A percentile compares a stretch with the other conserved stretches of the same genome.
These are phyloP conservation scores for Tridacna gigas DNA, from an alignment of 2,888 invertebrate genomes.

Conservation along the genomic window DNA sequence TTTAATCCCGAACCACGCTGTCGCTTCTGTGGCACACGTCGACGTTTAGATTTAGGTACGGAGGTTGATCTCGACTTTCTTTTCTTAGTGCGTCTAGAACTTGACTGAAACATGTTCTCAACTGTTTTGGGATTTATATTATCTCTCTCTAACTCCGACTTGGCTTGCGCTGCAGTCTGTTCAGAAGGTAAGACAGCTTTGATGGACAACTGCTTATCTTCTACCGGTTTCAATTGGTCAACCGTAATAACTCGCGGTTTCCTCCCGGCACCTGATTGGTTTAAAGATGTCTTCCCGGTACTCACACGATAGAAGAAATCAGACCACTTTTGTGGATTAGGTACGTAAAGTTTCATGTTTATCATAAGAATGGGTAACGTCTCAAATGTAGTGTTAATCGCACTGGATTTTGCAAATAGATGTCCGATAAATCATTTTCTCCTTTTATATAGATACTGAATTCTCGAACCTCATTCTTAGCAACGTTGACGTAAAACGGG, in stretches of 20 bases:
- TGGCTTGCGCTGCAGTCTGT: slow-evolving; percentile 48
- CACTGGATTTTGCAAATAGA: slow-evolving; percentile 27
- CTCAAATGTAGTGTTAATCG: slow-evolving; percentile 49
- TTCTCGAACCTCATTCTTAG: slow-evolving; percentile 21
- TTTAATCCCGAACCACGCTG: slow-evolving; percentile 8
- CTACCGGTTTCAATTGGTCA: slow-evolving; percentile 19
- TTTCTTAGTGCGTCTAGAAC: slow-evolving; percentile 2
- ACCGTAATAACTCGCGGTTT: slow-evolving; percentile 32
- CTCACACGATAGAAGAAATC: slow-evolving; percentile 47
- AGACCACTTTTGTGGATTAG: slow-evolving; percentile 58
- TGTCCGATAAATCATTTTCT: neutral
- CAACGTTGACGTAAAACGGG: slow-evolving; percentile 12
- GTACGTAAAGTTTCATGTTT: slow-evolving; percentile 56
- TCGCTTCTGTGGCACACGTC: slow-evolving; percentile 1
- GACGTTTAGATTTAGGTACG: neutral
- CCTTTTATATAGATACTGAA: slow-evolving; percentile 53
- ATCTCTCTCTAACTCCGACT: slow-evolving; percentile 48
- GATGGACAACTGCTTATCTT: slow-evolving; percentile 29
- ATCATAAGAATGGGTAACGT: slow-evolving; percentile 17
- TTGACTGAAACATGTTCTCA: slow-evolving; percentile 31
- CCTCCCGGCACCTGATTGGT: slow-evolving; percentile 46
- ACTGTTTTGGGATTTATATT: slow-evolving; percentile 44
- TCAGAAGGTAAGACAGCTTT: slow-evolving; percentile 55
- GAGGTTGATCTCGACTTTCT: slow-evolving; percentile 8
- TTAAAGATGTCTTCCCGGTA: slow-evolving; percentile 34